Percentiles rank a stretch among this genome's conserved stretches.
phyloP scores from a whole-genome alignment of 1,140 invertebrate species.

The Drosophila erecta region DNA sequence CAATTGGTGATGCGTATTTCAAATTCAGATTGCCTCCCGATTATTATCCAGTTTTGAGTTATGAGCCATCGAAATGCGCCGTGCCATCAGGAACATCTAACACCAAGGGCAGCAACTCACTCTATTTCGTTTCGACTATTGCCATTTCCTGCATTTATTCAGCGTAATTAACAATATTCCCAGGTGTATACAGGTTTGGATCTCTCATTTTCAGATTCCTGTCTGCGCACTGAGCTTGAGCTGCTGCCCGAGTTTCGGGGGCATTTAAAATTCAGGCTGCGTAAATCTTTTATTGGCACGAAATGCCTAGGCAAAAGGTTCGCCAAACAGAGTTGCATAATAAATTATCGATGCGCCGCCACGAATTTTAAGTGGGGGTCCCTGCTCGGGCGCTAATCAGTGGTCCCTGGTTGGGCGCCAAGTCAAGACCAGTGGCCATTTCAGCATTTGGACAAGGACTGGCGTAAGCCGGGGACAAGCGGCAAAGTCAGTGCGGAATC shows the following conservation, averaged over 20 bases:
- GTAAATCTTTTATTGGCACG: conserved; percentile 81
- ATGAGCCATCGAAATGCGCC: conserved; percentile 13
- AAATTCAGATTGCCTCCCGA: conserved; percentile 38
- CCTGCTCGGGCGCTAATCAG: conserved; percentile 60
- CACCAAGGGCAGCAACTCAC: background rate
- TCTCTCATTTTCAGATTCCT: background rate
- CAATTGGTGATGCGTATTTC: conserved; percentile 22
- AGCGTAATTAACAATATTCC: conserved; percentile 79
- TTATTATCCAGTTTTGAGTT: conserved; percentile 44
- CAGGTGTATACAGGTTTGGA: conserved; percentile 63
- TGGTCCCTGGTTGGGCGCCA: conserved; percentile 22
- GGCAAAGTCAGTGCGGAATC: conserved; percentile 1
- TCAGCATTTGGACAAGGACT: background rate
- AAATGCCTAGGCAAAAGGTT: conserved; percentile 73
- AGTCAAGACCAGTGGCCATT: conserved; percentile 31
- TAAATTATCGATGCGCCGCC: conserved; percentile 76
- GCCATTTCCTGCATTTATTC: conserved; percentile 75
- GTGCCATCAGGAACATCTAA: conserved; percentile 2
- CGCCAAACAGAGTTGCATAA: conserved; percentile 72
- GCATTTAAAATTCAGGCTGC: conserved; percentile 73
- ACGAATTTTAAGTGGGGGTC: conserved; percentile 72
- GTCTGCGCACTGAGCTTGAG: background rate
- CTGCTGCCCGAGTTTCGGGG: conserved; percentile 12
- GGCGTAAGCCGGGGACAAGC: background rate
- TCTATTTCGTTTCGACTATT: conserved; percentile 27